Evolutionary conservation across 2,797 vertebrate genomes (phyloP).

Genomic region (Aeoliscus strigatus): DNA sequence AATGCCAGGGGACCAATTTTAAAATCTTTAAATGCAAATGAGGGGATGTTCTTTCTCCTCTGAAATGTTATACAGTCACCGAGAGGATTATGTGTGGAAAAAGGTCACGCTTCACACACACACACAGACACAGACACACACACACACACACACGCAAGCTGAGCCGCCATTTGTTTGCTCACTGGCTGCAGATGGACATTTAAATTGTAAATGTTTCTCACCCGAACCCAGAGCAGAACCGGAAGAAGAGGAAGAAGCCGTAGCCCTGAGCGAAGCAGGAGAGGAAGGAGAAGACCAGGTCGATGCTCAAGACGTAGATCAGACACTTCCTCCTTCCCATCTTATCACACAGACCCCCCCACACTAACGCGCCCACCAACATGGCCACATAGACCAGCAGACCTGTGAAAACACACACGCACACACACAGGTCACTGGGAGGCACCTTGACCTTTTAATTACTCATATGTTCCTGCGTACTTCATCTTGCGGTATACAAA

Average conservation of each 20-base stretch:
- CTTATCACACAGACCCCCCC: conserved; percentile 92
- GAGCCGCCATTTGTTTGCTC: no score
- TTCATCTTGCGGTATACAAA: no score
- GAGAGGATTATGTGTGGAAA: neutral
- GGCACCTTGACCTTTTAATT: no score
- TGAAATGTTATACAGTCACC: no score
- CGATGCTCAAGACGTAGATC: conserved; percentile 83
- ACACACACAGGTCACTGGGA: no score
- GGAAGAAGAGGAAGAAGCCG: conserved; percentile 93
- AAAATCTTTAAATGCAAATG: neutral
- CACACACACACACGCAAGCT: no score
- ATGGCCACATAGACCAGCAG: conserved; percentile 92
- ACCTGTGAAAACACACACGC: conserved; percentile 70
- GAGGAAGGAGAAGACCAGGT: conserved; percentile 85
- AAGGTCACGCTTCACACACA: neutral
- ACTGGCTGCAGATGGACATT: no score
- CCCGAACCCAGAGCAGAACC: conserved; percentile 93
- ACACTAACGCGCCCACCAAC: conserved; percentile 91
- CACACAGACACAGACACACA: no score
- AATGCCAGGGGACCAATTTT: conserved; percentile 27
- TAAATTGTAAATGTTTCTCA: conserved; percentile 51
- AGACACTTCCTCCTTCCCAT: conserved; percentile 86
- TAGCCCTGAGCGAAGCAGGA: conserved; percentile 94
- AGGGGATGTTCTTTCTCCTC: neutral
- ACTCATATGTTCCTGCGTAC: no score